Conservation (phyloP, 2,113 vertebrate species). For the Silurus glanis region DNA sequence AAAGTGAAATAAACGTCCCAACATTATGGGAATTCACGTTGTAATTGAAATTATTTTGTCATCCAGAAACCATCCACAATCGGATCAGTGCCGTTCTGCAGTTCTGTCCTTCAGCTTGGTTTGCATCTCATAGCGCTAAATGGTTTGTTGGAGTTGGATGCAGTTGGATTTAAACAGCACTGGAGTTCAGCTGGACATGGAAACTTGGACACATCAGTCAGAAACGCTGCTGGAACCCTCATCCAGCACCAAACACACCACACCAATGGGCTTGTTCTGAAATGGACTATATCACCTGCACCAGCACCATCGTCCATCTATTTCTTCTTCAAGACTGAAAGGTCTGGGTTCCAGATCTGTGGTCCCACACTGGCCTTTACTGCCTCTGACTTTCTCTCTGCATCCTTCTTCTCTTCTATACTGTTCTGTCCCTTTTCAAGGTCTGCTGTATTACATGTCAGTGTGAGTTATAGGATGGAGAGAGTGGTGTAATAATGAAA, state of each 20-base stretch:
- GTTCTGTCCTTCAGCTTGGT: not conserved
- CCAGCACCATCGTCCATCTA: not conserved
- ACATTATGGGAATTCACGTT: too few species aligned
- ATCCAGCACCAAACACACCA: not conserved
- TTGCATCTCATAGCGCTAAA: too few species aligned
- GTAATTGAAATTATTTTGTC: too few species aligned
- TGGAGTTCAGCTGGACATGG: not conserved
- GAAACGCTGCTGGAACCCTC: not conserved
- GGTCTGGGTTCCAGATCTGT: not conserved
- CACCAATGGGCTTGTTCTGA: not conserved
- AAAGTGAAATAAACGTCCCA: too few species aligned
- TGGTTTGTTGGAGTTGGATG: too few species aligned
- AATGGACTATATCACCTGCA: not conserved
- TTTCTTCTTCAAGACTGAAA: not conserved
- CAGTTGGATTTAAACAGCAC: not conserved
- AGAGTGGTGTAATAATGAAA: conserved; percentile 17
- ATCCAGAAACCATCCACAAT: too few species aligned
- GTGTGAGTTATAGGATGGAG: conserved; percentile 14
- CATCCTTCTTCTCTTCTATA: not conserved
- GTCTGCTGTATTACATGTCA: not conserved
- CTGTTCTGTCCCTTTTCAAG: not conserved
- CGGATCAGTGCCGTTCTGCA: not conserved
- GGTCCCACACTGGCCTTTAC: not conserved
- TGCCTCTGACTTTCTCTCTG: not conserved
- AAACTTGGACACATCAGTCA: not conserved